phyloP scores from a whole-genome alignment of 2,797 vertebrate species.

The Lithobates pipiens region DNA sequence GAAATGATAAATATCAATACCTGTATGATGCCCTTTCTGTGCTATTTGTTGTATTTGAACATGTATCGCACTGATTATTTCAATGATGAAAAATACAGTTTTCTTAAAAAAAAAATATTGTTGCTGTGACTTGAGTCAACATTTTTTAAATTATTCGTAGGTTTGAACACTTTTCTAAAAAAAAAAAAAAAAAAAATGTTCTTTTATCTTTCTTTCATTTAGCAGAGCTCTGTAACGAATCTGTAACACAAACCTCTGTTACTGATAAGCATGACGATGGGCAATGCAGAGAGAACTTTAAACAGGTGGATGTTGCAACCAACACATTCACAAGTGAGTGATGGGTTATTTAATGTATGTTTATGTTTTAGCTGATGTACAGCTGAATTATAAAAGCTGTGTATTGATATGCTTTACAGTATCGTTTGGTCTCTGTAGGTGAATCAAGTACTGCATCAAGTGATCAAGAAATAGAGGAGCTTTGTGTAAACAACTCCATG shows the following conservation, averaged over 20 bases:
- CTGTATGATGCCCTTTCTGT: no score
- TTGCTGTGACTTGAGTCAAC: no score
- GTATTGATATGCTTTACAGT: background rate
- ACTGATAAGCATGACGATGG: constrained; percentile 1
- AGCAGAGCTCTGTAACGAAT: background rate
- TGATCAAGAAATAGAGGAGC: constrained; percentile 11
- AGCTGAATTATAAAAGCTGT: background rate
- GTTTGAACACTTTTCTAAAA: no score
- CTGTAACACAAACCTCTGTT: background rate
- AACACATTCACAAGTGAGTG: background rate
- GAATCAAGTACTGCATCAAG: background rate
- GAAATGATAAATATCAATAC: no score
- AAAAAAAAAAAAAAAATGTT: no score
- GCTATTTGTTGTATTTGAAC: no score
- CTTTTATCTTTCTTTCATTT: background rate
- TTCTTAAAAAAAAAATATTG: no score
- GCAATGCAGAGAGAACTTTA: background rate
- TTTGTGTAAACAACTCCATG: background rate
- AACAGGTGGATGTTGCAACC: background rate
- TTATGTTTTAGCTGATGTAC: background rate
- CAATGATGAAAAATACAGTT: no score
- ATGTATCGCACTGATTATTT: no score
- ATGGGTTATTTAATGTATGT: background rate
- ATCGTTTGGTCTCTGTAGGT: background rate
- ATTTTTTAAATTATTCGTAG: no score